Evolutionary conservation across 2,888 invertebrate species (phyloP), one percentile per base, ranked within the genome.

Genomic region (Cinara cedri): DNA sequence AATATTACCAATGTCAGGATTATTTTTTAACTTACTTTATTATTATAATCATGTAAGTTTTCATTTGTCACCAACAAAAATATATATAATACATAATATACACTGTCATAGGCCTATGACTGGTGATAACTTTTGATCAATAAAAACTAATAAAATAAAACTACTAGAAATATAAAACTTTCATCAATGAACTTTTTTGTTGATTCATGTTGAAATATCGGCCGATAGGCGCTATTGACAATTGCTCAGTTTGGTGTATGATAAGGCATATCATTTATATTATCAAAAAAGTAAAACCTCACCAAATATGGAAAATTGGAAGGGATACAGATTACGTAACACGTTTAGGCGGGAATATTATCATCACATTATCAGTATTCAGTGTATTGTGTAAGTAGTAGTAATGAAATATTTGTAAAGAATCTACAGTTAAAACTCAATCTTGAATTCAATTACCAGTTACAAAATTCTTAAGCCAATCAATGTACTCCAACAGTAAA

Each of bases 401-500:
- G 34, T 34, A 34, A 34, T 34, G 34, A 4, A 34, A 34, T 34
- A 6, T 34, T 4, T 34, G 34, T 3, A 34, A 34, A 34, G 34
- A 34, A 6, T 4, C 34, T 4, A 6, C 3, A 34, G 34, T 34
- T n/a, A 16, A 14, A 14, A 57, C 16, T 57, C 24, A 26, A 26
- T 24, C 14, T 24, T 1, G 1, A 16, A 9, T 9, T 2, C 8
- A 26, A 1, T 60, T 24, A 24, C 9, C 0, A 60, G 26, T 26
- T 24, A 60, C 8, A 3, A 4, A 2, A 60, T 26, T 60, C 26
- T 60, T 10, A 16, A 34, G 34, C 10, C 3, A 65, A 24, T n/a
- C 55, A 21, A 78, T 78, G 76, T 78, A 46, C 26, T 21, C 46
- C 10, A 68, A 78, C 60, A 8, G 57, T 26, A 57, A 21, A n/a